Percentiles rank a stretch among this genome's conserved stretches.
Conservation (phyloP, 2,797 vertebrate species). For the Gymnoscopelus microlampas region DNA sequence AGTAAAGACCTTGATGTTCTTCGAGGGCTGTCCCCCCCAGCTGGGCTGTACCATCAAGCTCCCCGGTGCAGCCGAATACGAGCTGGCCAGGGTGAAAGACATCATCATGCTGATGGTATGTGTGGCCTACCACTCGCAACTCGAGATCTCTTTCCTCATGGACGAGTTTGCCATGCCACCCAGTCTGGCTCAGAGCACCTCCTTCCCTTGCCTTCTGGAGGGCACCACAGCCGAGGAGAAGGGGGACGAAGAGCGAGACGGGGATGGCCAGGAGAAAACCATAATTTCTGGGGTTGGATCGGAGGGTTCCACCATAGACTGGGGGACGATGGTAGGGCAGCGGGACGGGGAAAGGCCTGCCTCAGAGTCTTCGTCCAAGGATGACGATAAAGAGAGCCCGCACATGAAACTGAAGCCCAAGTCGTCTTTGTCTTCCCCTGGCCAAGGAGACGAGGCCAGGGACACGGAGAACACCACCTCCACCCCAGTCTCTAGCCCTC, state of each 20-base stretch:
- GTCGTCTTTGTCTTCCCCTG: constrained; percentile 14
- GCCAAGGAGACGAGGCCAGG: constrained; percentile 37
- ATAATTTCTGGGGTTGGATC: not conserved
- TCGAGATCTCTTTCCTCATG: constrained; percentile 99
- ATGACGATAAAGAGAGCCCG: constrained; percentile 53
- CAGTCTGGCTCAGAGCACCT: constrained; percentile 84
- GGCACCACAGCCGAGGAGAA: constrained; percentile 66
- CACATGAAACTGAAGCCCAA: constrained; percentile 34
- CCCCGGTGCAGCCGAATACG: constrained; percentile 92
- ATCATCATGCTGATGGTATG: constrained; percentile 96
- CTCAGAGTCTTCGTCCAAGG: constrained; percentile 64
- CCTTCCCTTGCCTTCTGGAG: constrained; percentile 90
- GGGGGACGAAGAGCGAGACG: constrained; percentile 39
- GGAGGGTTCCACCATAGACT: constrained; percentile 61
- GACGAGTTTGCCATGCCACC: constrained; percentile 99
- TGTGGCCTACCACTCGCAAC: constrained; percentile 97
- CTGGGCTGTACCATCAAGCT: constrained; percentile 96
- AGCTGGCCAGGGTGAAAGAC: constrained; percentile 95
- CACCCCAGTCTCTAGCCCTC: constrained; percentile 62
- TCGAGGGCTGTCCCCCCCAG: constrained; percentile 93
- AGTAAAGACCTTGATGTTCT: constrained; percentile 95
- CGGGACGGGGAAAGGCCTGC: constrained; percentile 71
- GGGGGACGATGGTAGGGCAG: constrained; percentile 61
- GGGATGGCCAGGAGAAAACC: constrained; percentile 32
- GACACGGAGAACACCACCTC: constrained; percentile 60